These are phyloP conservation scores for Synchiropus splendidus DNA, from an alignment of 2,113 vertebrate species.

Conservation along the genomic window DNA sequence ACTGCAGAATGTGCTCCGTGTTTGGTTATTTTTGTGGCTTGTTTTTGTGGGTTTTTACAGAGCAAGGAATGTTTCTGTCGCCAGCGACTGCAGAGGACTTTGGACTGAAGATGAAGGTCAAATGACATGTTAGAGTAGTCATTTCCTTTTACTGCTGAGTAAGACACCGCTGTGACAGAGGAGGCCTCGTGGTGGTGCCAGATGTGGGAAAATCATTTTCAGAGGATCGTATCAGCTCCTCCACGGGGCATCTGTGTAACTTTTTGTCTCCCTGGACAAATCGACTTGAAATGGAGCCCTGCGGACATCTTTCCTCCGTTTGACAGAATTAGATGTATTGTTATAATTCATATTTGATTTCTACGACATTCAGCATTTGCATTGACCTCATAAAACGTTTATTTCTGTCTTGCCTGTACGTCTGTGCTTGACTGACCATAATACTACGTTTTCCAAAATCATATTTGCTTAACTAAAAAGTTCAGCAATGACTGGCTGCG, in stretches of 20 bases:
- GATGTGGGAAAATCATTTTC: slow-evolving; percentile 38
- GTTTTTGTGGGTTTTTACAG: slow-evolving; percentile 20
- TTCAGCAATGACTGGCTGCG: too few relatives aligned
- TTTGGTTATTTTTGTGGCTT: slow-evolving; percentile 14
- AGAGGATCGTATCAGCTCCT: slow-evolving; percentile 27
- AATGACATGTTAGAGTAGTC: slow-evolving; percentile 12
- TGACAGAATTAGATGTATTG: too few relatives aligned
- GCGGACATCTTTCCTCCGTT: too few relatives aligned
- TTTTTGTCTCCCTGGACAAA: slow-evolving; percentile 12
- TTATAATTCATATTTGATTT: too few relatives aligned
- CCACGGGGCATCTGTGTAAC: slow-evolving; percentile 21
- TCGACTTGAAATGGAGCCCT: too few relatives aligned
- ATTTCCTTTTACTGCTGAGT: slow-evolving; percentile 37
- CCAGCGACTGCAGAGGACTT: slow-evolving; percentile 11
- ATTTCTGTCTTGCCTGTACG: too few relatives aligned
- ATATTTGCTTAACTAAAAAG: too few relatives aligned
- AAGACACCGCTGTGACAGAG: slow-evolving; percentile 32
- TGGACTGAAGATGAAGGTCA: slow-evolving; percentile 25
- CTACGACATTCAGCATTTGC: too few relatives aligned
- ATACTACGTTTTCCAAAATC: too few relatives aligned
- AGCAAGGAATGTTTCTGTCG: slow-evolving; percentile 12
- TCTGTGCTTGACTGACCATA: too few relatives aligned
- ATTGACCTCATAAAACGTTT: too few relatives aligned
- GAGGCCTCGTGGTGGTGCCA: slow-evolving; percentile 11
- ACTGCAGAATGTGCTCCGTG: too few relatives aligned